Percentiles rank a stretch among this genome's conserved stretches.
Evolutionary conservation across 2,113 vertebrate species (phyloP).

Genomic region (Megaceryle torquata): DNA sequence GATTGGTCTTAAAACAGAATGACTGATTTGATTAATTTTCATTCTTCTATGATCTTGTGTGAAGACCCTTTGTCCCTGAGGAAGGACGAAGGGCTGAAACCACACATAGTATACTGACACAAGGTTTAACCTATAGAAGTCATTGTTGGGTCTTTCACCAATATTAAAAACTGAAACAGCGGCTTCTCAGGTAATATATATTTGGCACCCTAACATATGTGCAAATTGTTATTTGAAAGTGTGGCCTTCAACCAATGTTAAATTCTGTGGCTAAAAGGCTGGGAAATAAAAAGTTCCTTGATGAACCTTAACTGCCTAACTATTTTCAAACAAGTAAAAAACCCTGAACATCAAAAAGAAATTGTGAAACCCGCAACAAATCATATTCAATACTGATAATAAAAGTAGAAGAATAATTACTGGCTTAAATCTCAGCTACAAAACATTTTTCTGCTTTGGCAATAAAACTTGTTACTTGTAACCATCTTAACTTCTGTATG

Average conservation of each 20-base stretch:
- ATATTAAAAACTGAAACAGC: too few relatives aligned
- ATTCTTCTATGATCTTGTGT: not conserved
- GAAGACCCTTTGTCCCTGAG: not conserved
- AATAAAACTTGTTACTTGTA: not conserved
- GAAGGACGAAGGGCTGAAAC: not conserved
- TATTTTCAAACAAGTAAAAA: not conserved
- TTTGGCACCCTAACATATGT: not conserved
- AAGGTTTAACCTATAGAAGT: not conserved
- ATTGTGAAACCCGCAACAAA: not conserved
- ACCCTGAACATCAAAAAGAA: not conserved
- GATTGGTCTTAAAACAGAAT: not conserved
- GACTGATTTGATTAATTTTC: not conserved
- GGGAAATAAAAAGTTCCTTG: not conserved
- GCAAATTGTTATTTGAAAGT: not conserved
- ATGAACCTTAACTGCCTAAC: not conserved
- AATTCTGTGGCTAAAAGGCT: not conserved
- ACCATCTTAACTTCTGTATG: not conserved
- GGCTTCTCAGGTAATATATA: not conserved
- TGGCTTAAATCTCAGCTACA: not conserved
- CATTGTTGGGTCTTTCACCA: too few relatives aligned
- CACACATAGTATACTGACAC: not conserved
- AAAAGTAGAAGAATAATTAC: not conserved
- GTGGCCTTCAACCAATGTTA: not conserved
- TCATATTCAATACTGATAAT: not conserved
- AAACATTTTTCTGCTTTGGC: not conserved